Evolutionary conservation across 2,113 vertebrate species (phyloP), one percentile per base, ranked within the genome.

Genomic region (Paramisgurnus dabryanus): DNA sequence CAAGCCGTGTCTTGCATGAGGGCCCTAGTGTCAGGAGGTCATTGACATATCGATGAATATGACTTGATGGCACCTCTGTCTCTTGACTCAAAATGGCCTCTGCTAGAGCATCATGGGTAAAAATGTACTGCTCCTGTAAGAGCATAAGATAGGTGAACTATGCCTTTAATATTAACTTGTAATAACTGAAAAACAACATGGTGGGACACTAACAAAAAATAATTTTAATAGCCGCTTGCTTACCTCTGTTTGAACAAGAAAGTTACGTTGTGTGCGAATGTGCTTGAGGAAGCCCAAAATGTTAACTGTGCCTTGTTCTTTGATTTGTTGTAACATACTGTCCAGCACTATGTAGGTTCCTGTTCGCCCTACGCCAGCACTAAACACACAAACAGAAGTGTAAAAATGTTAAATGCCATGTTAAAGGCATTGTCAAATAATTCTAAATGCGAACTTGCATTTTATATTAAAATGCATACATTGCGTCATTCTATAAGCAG

Each of bases 241-340:
- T 91, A 99, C 98, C 95, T 99, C 95, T 6, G 97, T 99, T 88
- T 99, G 98, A 15, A 99, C 96, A 91, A 99, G 91, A 87, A 95
- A 95, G 92, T 98, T 98, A 85, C 96, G 95, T 88, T 99, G 98
- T 27, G 95, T 95, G 70, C 96, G 94, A 88, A 99, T 97, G 89
- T 98, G 97, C 87, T 98, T 98, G 83, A 99, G 90, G 92, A 98
- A 99, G 75, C 95, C 96, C 71, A 94, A 92, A 83, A 99, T 69
- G 83, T 97, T 96, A 87, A 99, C 93, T 0, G 85, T 92, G 43
- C 94, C 92, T 85, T 98, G 94, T 0, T 94, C 92, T 64, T 92
- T 92, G 67, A 98, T 96, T 89, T 98, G 97, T 77, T 94, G 95
- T 87, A 99, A 79, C 97, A 99, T 98, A 84, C 96, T 98, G 91